phyloP scores from a whole-genome alignment of 2,113 vertebrate genomes.

The Peucedramus taeniatus region DNA sequence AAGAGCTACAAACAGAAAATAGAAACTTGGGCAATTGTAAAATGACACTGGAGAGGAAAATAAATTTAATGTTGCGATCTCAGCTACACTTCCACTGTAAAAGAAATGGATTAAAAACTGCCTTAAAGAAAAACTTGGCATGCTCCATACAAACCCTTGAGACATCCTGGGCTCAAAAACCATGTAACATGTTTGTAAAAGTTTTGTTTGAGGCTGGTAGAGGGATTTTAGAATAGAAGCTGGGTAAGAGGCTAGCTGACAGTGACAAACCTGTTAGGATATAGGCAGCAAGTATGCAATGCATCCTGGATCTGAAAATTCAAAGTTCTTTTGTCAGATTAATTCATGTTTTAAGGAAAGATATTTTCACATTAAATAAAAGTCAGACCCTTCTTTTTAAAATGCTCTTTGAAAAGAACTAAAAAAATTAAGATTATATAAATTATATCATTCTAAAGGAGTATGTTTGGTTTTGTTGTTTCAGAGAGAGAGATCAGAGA shows the following conservation, averaged over 20 bases:
- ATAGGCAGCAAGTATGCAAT: background rate
- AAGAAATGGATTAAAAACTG: background rate
- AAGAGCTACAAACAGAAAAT: background rate
- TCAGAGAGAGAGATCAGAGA: background rate
- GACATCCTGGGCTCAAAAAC: background rate
- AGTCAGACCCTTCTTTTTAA: background rate
- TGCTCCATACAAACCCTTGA: background rate
- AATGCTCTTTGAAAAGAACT: background rate
- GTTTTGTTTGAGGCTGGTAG: background rate
- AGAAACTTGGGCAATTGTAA: background rate
- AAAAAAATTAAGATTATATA: background rate
- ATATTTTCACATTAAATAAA: background rate
- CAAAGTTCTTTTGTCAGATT: background rate
- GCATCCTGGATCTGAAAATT: background rate
- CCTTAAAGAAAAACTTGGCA: background rate
- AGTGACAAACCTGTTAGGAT: background rate
- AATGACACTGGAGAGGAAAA: background rate
- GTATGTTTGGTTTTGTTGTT: background rate
- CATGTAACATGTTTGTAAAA: background rate
- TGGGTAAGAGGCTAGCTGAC: background rate
- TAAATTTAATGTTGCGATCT: background rate
- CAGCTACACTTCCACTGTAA: background rate
- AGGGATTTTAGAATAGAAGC: background rate
- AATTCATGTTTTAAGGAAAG: background rate
- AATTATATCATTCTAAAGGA: background rate